Evolutionary conservation across 23 tunicate genomes (phyloP).

Genomic region (Clavelina lepadiformis): DNA sequence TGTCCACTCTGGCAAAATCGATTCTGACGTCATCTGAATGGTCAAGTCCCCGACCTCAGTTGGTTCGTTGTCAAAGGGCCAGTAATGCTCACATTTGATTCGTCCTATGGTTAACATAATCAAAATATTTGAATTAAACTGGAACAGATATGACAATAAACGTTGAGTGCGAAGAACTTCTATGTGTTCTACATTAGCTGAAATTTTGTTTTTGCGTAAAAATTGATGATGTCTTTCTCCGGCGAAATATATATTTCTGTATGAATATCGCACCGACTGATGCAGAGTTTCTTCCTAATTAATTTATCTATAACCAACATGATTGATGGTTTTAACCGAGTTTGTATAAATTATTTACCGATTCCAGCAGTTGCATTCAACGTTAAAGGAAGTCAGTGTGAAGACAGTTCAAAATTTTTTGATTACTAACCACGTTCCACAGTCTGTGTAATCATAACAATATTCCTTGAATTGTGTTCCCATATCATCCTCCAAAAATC

Average conservation of each 20-base stretch:
- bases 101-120: no score
- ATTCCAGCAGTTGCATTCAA: not conserved
- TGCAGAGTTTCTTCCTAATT: not conserved
- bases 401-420: not conserved
- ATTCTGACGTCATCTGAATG: conserved; percentile 79
- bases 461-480: conserved; percentile 80
- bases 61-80: conserved; percentile 97
- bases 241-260: not conserved
- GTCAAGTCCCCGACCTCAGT: conserved; percentile 42
- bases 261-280: not conserved
- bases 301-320: not conserved
- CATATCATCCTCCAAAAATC: conserved; percentile 98
- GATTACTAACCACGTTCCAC: conserved; percentile 69
- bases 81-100: conserved; percentile 96
- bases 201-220: not conserved
- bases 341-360: no score
- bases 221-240: no score
- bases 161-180: not conserved
- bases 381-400: not conserved
- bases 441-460: conserved; percentile 87
- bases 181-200: not conserved
- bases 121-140: no score
- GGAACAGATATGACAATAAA: no score
- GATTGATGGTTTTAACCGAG: no score
- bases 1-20: conserved; percentile 92